These are phyloP conservation scores for Drosophila equinoxialis DNA, from an alignment of 1,140 invertebrate genomes.

Conservation along the genomic window DNA sequence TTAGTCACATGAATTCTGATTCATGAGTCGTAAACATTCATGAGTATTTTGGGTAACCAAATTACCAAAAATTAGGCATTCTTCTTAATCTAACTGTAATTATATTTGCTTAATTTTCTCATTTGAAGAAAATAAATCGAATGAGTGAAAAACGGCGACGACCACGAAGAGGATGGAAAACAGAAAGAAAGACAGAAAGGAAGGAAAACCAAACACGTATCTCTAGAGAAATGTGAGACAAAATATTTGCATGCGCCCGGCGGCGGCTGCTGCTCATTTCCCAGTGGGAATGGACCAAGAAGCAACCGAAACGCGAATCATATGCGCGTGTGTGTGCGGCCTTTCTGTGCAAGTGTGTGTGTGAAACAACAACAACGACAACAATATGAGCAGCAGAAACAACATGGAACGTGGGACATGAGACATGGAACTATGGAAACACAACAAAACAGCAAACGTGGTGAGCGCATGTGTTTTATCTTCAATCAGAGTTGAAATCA, in stretches of 20 bases:
- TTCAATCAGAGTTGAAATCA: constrained; percentile 78
- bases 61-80: not conserved
- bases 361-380: constrained; percentile 15
- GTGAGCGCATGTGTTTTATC: constrained; percentile 81
- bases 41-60: too few species aligned
- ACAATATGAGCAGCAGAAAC: not conserved
- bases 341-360: constrained; percentile 46
- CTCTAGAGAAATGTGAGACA: constrained; percentile 18
- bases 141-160: not conserved
- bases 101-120: not conserved
- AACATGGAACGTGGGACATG: constrained; percentile 31
- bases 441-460: constrained; percentile 66
- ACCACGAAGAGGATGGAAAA: too few species aligned
- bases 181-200: constrained; percentile 36
- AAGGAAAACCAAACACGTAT: constrained; percentile 13
- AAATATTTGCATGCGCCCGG: constrained; percentile 66
- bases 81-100: not conserved
- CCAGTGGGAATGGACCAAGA: constrained; percentile 69
- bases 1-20: too few species aligned
- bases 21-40: too few species aligned
- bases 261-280: constrained; percentile 69
- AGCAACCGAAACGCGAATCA: constrained; percentile 60
- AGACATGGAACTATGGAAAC: constrained; percentile 37
- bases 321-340: constrained; percentile 58
- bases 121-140: not conserved